Evolutionary conservation across 2,113 vertebrate species (phyloP).

Genomic region (Melospiza georgiana): DNA sequence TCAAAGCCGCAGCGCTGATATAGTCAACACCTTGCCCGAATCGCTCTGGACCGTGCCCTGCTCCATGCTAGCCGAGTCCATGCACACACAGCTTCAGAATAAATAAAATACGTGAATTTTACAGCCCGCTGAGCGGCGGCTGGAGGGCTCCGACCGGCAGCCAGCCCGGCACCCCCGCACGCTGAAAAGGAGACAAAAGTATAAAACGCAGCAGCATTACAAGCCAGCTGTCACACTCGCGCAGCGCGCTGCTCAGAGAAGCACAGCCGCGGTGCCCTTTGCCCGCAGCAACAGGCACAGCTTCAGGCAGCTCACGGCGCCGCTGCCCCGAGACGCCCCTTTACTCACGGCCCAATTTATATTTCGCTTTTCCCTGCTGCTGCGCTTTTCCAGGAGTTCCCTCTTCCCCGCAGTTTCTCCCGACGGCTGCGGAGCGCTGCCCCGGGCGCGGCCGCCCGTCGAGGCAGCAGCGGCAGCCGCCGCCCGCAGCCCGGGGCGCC

Average conservation of each 20-base stretch:
- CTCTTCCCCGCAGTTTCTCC: neutral
- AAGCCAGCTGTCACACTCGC: neutral
- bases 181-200: neutral
- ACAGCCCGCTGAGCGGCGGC: neutral
- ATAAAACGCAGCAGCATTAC: neutral
- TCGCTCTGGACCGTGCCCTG: neutral
- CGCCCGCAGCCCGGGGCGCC: neutral
- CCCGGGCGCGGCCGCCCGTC: neutral
- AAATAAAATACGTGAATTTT: rapidly evolving
- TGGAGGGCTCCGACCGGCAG: neutral
- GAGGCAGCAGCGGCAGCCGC: neutral
- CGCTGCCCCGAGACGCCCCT: neutral
- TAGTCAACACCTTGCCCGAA: neutral
- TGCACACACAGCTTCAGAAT: rapidly evolving
- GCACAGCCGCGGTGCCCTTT: neutral
- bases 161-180: neutral
- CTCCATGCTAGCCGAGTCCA: neutral
- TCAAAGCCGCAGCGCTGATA: rapidly evolving
- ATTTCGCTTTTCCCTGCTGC: neutral
- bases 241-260: neutral
- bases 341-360: neutral
- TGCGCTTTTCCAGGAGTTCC: neutral
- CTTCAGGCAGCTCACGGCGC: neutral
- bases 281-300: neutral
- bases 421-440: neutral